phyloP scores from a whole-genome alignment of 2,797 vertebrate species.

The Eurystomus glaucurus region DNA sequence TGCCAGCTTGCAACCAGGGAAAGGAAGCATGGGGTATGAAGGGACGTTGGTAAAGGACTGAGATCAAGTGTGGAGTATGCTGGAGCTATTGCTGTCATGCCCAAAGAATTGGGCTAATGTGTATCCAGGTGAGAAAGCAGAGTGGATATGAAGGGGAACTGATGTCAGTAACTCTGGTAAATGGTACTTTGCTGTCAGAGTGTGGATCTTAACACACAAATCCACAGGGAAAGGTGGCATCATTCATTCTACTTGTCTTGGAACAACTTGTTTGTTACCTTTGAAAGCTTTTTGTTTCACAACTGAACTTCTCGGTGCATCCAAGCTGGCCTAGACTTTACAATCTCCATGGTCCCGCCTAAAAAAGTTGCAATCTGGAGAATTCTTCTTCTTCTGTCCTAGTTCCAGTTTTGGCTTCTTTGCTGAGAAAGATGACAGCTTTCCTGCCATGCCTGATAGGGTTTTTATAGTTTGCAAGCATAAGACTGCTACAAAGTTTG shows the following conservation, averaged over 20 bases:
- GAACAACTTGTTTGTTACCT: background rate
- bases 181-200: background rate
- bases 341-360: background rate
- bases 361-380: background rate
- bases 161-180: background rate
- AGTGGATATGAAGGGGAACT: background rate
- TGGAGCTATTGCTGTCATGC: background rate
- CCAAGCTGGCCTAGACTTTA: background rate
- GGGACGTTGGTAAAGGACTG: background rate
- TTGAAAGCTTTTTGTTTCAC: background rate
- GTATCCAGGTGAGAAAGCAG: background rate
- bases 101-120: background rate
- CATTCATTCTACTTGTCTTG: background rate
- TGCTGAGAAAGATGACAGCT: background rate
- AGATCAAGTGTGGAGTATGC: fast-evolving
- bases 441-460: background rate
- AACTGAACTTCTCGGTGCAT: background rate
- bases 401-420: background rate
- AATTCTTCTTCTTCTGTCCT: background rate
- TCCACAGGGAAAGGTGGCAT: background rate
- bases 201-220: background rate
- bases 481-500: background rate
- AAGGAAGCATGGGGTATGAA: background rate
- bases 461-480: background rate
- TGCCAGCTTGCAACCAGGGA: background rate